Percentiles rank a stretch among this genome's conserved stretches.
These are phyloP conservation scores for Tipula confusa DNA, from an alignment of 2,888 invertebrate genomes.

Conservation along the genomic window DNA sequence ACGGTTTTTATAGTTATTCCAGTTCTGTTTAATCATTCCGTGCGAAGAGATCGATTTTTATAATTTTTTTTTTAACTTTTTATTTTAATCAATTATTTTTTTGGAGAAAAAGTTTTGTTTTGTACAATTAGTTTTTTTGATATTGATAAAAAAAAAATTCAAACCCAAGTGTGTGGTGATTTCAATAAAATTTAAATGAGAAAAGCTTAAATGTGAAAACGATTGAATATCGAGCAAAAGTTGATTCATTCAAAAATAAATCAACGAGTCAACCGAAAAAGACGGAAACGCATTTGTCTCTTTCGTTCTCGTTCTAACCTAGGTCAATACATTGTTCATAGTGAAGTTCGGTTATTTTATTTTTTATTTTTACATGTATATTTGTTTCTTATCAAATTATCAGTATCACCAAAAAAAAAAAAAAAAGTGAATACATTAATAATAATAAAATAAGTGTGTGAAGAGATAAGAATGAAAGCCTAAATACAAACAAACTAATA, in stretches of 20 bases:
- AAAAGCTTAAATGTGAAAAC: not conserved
- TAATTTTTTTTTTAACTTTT: not conserved
- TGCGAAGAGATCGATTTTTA: not conserved
- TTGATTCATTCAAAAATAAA: not conserved
- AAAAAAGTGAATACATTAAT: not conserved
- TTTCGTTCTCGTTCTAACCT: constrained; percentile 39
- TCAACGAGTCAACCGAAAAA: not conserved
- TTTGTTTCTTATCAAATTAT: not conserved
- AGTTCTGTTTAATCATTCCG: constrained; percentile 26
- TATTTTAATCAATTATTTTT: not conserved
- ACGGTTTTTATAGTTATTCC: constrained; percentile 27
- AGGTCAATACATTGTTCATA: constrained; percentile 48
- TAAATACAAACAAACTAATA: too few species aligned
- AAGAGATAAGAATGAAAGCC: not conserved
- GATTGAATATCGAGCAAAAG: not conserved
- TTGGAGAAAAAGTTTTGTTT: not conserved
- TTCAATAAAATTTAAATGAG: not conserved
- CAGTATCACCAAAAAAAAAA: constrained; percentile 1
- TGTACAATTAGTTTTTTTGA: not conserved
- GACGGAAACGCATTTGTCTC: not conserved
- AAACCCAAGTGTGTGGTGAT: not conserved
- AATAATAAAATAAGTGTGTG: not conserved
- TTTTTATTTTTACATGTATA: not conserved
- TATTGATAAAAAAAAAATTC: too few species aligned
- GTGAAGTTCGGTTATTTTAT: constrained; percentile 38